phyloP scores from a whole-genome alignment of 2,888 invertebrate species.

The Zaprionus bogoriensis region DNA sequence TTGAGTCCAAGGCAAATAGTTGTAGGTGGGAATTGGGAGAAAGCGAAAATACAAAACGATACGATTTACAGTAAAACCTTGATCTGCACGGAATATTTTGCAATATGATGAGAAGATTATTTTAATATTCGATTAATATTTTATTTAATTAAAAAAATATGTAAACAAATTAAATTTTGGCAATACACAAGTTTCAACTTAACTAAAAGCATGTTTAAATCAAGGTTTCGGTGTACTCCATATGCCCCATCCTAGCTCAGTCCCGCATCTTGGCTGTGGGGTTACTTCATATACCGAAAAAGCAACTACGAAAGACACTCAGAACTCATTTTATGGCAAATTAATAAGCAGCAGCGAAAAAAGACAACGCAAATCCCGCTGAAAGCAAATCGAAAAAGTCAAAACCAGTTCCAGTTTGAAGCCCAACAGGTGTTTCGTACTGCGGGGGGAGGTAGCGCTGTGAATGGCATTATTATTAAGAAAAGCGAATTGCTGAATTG shows the following conservation, averaged over 20 bases:
- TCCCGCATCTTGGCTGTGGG: no score
- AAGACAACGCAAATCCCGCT: conserved; percentile 8
- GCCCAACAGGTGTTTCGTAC: conserved; percentile 61
- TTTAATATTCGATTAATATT: no score
- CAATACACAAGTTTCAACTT: no score
- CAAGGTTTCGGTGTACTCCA: no score
- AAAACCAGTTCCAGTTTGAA: conserved; percentile 60
- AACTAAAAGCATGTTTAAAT: no score
- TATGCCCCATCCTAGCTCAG: no score
- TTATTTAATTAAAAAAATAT: no score
- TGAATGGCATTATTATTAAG: conserved; percentile 65
- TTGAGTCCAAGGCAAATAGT: neutral
- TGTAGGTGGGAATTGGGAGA: neutral
- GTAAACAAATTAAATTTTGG: no score
- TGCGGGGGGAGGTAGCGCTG: conserved; percentile 15
- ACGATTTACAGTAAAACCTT: no score
- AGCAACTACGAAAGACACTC: conserved; percentile 9
- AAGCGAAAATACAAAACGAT: no score
- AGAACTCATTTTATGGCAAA: conserved; percentile 57
- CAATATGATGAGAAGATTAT: no score
- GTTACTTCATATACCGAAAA: neutral
- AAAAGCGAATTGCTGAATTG: conserved; percentile 60
- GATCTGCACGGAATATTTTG: no score
- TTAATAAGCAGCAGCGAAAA: conserved; percentile 33
- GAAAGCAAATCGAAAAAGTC: conserved; percentile 3